Percentiles rank a stretch among this genome's conserved stretches.
phyloP scores from a whole-genome alignment of 2,797 vertebrate genomes.

The Sternarchorhynchus goeldii region DNA sequence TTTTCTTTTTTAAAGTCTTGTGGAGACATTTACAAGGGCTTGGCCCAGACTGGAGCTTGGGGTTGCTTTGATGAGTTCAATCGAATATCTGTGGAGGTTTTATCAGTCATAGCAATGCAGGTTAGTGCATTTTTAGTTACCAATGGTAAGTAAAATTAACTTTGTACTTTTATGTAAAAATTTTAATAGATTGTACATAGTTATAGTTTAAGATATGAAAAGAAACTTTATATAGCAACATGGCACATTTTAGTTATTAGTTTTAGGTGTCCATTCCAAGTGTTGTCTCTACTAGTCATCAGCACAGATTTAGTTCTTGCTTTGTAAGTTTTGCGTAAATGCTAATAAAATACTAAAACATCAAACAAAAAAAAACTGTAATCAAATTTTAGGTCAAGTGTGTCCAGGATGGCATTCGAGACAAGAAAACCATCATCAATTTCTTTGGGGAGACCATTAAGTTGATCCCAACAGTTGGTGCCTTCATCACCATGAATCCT shows the following conservation, averaged over 20 bases:
- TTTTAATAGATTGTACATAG: too few relatives aligned
- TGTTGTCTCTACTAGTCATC: too few relatives aligned
- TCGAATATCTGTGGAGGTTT: constrained; percentile 94
- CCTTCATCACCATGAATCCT: constrained; percentile 99
- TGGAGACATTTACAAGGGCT: constrained; percentile 97
- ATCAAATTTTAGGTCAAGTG: constrained; percentile 85
- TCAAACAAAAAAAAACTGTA: too few relatives aligned
- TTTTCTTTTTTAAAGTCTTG: constrained; percentile 79
- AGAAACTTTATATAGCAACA: too few relatives aligned
- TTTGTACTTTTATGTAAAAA: too few relatives aligned
- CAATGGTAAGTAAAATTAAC: neutral
- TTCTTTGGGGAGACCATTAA: constrained; percentile 93
- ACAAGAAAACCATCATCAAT: constrained; percentile 88
- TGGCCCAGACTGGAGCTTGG: constrained; percentile 95
- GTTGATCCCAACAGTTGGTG: constrained; percentile 88
- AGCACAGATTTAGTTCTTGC: too few relatives aligned
- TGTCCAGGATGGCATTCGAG: constrained; percentile 92
- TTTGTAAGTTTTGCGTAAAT: neutral
- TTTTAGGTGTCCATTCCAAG: too few relatives aligned
- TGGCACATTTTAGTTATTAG: too few relatives aligned
- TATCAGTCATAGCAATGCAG: constrained; percentile 97
- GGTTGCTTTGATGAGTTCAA: constrained; percentile 99
- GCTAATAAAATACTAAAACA: too few relatives aligned
- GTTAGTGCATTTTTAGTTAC: constrained; percentile 68
- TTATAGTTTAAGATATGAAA: too few relatives aligned